These are phyloP conservation scores for Aleiodes sp. DNA, from an alignment of 1,140 invertebrate genomes.

Conservation along the genomic window DNA sequence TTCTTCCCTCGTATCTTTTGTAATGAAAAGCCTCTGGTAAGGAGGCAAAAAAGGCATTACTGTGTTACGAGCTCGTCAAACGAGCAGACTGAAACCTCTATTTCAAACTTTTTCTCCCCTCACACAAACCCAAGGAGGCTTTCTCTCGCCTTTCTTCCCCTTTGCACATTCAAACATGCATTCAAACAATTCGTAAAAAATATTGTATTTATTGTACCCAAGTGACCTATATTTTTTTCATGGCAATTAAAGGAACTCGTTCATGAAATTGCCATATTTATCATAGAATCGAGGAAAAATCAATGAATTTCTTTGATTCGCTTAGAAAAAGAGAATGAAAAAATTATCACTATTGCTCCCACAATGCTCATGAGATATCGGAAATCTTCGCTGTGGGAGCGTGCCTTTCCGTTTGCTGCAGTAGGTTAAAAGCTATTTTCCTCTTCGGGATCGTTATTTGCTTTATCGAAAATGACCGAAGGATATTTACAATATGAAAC, in stretches of 20 bases:
- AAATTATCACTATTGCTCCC: not conserved
- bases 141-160: not conserved
- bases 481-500: not conserved
- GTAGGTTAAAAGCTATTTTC: constrained; percentile 4
- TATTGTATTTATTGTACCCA: not conserved
- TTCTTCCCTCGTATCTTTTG: too few species aligned
- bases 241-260: not conserved
- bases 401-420: not conserved
- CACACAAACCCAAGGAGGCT: not conserved
- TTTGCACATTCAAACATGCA: not conserved
- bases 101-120: not conserved
- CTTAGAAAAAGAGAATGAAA: not conserved
- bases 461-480: not conserved
- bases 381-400: not conserved
- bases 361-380: not conserved
- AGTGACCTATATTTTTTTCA: constrained; percentile 16
- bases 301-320: not conserved
- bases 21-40: too few species aligned
- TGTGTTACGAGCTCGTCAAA: constrained; percentile 17
- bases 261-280: not conserved
- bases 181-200: not conserved
- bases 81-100: constrained; percentile 9
- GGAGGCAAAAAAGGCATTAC: not conserved
- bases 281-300: not conserved
- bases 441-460: not conserved